phyloP scores from a whole-genome alignment of 2,888 invertebrate genomes.

The Tolmerus cingulatus region DNA sequence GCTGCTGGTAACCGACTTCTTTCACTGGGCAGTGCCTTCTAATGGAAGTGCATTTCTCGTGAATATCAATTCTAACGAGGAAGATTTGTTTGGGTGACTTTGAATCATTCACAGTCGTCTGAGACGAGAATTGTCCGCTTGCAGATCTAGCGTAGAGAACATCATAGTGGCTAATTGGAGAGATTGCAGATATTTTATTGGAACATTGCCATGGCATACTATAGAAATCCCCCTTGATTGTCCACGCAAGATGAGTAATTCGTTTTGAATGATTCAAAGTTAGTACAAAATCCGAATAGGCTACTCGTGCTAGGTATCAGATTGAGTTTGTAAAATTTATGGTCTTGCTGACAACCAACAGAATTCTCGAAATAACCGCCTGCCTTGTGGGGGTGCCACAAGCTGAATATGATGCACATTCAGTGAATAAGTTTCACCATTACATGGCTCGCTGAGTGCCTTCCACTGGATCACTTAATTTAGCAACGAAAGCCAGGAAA shows the following conservation, averaged over 20 bases:
- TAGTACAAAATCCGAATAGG: neutral
- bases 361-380: neutral
- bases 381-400: neutral
- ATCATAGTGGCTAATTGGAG: conserved; percentile 29
- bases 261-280: neutral
- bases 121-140: neutral
- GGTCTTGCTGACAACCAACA: neutral
- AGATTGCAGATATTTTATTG: conserved; percentile 30
- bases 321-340: neutral
- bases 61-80: conserved; percentile 35
- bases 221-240: conserved; percentile 3
- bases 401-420: neutral
- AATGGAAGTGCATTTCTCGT: conserved; percentile 35
- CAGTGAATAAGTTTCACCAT: neutral
- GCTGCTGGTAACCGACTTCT: neutral
- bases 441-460: neutral
- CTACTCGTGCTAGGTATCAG: neutral
- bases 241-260: conserved; percentile 12
- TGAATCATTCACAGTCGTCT: conserved; percentile 12
- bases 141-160: neutral
- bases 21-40: neutral
- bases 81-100: conserved; percentile 30
- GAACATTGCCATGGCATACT: conserved; percentile 12
- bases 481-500: neutral
- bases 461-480: neutral